These are phyloP conservation scores for Zygaena filipendulae DNA, from an alignment of 2,888 invertebrate species.

Conservation along the genomic window DNA sequence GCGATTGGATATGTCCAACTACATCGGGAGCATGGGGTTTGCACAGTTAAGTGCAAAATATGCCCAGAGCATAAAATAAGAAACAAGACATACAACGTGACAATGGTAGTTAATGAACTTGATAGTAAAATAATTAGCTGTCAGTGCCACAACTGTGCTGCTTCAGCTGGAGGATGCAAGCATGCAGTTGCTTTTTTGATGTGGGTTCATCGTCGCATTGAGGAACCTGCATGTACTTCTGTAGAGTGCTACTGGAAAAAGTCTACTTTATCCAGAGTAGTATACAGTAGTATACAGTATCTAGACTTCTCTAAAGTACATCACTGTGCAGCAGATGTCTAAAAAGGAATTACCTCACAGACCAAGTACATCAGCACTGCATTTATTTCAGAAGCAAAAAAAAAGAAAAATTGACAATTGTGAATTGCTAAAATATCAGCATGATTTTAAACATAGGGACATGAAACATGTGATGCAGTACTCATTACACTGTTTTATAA, in stretches of 20 bases:
- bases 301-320: constrained; percentile 7
- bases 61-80: constrained; percentile 7
- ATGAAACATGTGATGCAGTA: not conserved
- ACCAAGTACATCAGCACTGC: constrained; percentile 3
- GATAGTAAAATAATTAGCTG: not conserved
- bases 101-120: not conserved
- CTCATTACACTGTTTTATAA: not conserved
- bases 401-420: constrained; percentile 1
- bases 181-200: constrained; percentile 13
- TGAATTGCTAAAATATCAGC: not conserved
- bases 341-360: constrained; percentile 2
- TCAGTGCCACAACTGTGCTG: constrained; percentile 21
- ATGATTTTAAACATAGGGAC: not conserved
- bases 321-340: constrained; percentile 4
- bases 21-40: constrained; percentile 7
- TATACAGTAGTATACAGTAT: constrained; percentile 1
- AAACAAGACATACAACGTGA: not conserved
- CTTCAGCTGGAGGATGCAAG: constrained; percentile 13
- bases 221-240: constrained; percentile 6
- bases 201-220: constrained; percentile 11
- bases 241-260: constrained; percentile 12
- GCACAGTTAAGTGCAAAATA: constrained; percentile 10
- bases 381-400: constrained; percentile 6
- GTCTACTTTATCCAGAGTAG: constrained; percentile 4
- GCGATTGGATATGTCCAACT: constrained; percentile 9